A percentile compares a stretch with the other conserved stretches of the same genome.
These are phyloP conservation scores for Percopsis transmontana DNA, from an alignment of 2,113 vertebrate species.

Conservation along the genomic window DNA sequence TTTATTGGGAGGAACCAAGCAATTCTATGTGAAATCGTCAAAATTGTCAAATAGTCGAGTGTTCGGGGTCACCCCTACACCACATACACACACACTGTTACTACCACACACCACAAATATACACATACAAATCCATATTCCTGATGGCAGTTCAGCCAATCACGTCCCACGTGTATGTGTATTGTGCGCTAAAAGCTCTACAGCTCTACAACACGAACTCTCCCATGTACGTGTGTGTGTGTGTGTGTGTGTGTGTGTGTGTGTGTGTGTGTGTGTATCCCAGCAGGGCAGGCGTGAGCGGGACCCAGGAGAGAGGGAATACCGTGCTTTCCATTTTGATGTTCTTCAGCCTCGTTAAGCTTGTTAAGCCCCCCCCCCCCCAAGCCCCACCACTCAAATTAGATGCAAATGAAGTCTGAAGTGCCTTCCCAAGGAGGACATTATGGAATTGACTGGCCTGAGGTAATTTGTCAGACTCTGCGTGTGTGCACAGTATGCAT, in stretches of 20 bases:
- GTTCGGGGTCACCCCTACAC: too few relatives aligned
- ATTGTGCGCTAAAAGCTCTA: conserved; percentile 33
- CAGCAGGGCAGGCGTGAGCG: conserved; percentile 67
- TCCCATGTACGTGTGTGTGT: conserved; percentile 30
- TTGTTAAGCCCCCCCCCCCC: conserved; percentile 50
- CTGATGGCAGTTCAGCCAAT: conserved; percentile 31
- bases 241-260: conserved; percentile 23
- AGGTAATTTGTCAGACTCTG: conserved; percentile 59
- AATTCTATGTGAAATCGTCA: too few relatives aligned
- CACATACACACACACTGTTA: neutral
- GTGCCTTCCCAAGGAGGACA: conserved; percentile 71
- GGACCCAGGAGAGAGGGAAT: conserved; percentile 62
- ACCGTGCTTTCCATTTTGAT: conserved; percentile 58
- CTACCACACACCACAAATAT: neutral
- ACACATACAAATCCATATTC: neutral
- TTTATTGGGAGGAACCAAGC: too few relatives aligned
- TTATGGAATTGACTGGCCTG: conserved; percentile 65
- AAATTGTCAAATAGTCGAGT: too few relatives aligned
- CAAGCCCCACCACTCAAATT: conserved; percentile 68
- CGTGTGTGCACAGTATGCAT: too few relatives aligned
- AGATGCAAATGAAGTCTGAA: conserved; percentile 78
- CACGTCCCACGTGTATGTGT: conserved; percentile 14
- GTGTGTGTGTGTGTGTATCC: conserved; percentile 34
- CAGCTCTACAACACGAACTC: conserved; percentile 49
- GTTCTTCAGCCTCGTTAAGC: conserved; percentile 58